phyloP scores from a whole-genome alignment of 2,888 invertebrate species.

The Noctua janthe region DNA sequence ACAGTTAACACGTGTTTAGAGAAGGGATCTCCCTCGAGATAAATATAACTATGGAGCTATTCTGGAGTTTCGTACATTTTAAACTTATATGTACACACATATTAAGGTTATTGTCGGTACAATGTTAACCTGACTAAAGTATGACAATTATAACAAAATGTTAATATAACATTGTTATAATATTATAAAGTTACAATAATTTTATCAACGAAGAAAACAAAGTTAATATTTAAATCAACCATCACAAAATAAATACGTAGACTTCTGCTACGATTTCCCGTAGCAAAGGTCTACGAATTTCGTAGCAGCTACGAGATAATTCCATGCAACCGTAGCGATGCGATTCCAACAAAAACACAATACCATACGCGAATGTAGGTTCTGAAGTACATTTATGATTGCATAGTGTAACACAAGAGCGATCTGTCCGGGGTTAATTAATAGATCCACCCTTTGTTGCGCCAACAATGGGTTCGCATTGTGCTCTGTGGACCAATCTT shows the following conservation, averaged over 20 bases:
- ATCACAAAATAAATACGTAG: background rate
- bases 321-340: slow-evolving; percentile 39
- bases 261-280: slow-evolving; percentile 17
- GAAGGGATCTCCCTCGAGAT: slow-evolving; percentile 42
- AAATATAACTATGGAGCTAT: slow-evolving; percentile 6
- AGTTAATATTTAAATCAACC: background rate
- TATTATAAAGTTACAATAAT: background rate
- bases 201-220: background rate
- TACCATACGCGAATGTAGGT: slow-evolving; percentile 20
- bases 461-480: slow-evolving; percentile 75
- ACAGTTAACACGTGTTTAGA: slow-evolving; percentile 51
- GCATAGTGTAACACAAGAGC: slow-evolving; percentile 68
- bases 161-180: background rate
- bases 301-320: slow-evolving; percentile 46
- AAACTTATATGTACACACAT: too few species aligned
- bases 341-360: slow-evolving; percentile 41
- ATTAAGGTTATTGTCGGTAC: background rate
- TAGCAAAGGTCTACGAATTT: slow-evolving; percentile 45
- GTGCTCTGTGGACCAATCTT: slow-evolving; percentile 77
- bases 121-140: background rate
- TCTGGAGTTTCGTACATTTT: background rate
- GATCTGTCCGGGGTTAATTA: slow-evolving; percentile 80
- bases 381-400: slow-evolving; percentile 63
- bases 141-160: background rate
- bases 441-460: slow-evolving; percentile 78